A percentile compares a stretch with the other conserved stretches of the same genome.
Evolutionary conservation across 1,140 invertebrate species (phyloP).

Genomic region (Halictus rubicundus): DNA sequence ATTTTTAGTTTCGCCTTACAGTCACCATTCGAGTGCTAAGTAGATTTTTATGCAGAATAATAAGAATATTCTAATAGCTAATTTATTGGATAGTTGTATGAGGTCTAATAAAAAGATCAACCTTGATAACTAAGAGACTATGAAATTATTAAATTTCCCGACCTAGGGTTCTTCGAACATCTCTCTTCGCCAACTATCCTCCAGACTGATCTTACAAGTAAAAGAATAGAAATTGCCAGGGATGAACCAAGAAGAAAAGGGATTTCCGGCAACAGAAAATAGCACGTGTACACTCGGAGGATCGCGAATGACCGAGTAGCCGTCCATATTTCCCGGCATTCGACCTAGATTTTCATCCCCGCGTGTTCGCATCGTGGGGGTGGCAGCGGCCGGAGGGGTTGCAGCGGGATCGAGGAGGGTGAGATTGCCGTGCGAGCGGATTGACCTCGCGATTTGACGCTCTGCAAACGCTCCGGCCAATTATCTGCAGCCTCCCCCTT

Average conservation of each 20-base stretch:
- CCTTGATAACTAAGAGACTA: no score
- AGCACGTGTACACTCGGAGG: slow-evolving; percentile 60
- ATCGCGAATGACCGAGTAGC: slow-evolving; percentile 43
- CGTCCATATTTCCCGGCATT: slow-evolving; percentile 58
- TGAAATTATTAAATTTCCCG: no score
- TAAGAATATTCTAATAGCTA: no score
- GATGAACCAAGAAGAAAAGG: neutral
- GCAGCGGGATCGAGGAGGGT: slow-evolving; percentile 15
- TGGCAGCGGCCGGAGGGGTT: neutral
- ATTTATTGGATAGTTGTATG: no score
- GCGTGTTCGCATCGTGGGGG: slow-evolving; percentile 1
- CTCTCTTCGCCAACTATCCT: no score
- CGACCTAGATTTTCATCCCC: slow-evolving; percentile 62
- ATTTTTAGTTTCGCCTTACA: no score
- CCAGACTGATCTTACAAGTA: no score
- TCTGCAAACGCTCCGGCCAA: slow-evolving; percentile 69
- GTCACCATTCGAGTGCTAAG: no score
- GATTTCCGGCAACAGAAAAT: slow-evolving; percentile 50
- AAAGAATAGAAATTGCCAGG: no score
- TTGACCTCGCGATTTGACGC: slow-evolving; percentile 70
- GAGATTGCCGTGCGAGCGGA: slow-evolving; percentile 60
- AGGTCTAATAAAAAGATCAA: no score
- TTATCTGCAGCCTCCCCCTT: slow-evolving; percentile 68
- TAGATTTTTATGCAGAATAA: no score
- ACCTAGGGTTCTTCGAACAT: no score